Conservation (phyloP, 2,888 invertebrate genomes). For the Aphodius granarius region DNA sequence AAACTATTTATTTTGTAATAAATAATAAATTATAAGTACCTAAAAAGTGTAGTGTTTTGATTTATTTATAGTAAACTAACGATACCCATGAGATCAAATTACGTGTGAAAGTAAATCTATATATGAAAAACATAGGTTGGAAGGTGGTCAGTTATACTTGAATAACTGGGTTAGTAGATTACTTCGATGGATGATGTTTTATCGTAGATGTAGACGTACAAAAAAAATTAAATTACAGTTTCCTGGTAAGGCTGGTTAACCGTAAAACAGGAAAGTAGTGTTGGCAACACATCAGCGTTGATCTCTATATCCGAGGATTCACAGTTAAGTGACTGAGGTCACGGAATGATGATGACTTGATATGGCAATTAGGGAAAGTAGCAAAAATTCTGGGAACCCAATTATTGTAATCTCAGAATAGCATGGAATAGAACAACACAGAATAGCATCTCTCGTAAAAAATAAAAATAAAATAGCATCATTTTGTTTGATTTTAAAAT, state of each 20-base stretch:
- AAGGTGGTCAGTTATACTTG: background rate
- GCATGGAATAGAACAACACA: too few relatives aligned
- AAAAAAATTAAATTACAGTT: background rate
- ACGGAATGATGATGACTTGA: background rate
- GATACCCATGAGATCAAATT: background rate
- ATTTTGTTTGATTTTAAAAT: too few relatives aligned
- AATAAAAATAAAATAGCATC: too few relatives aligned
- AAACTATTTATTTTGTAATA: background rate
- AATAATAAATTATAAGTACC: background rate
- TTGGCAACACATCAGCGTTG: background rate
- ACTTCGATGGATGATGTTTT: background rate
- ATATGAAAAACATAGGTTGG: background rate
- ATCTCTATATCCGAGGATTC: background rate
- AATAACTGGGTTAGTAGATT: background rate
- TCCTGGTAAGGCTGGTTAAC: background rate
- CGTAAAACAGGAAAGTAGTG: background rate
- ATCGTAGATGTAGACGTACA: background rate
- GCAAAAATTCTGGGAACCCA: too few relatives aligned
- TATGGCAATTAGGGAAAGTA: too few relatives aligned
- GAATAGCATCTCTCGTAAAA: too few relatives aligned
- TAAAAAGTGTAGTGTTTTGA: background rate
- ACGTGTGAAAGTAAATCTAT: background rate
- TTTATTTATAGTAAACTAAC: background rate
- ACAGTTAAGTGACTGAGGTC: background rate
- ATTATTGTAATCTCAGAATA: too few relatives aligned